Base-by-base conservation (phyloP, 2,113 vertebrate genomes). In the Corydoras maculifer region DNA sequence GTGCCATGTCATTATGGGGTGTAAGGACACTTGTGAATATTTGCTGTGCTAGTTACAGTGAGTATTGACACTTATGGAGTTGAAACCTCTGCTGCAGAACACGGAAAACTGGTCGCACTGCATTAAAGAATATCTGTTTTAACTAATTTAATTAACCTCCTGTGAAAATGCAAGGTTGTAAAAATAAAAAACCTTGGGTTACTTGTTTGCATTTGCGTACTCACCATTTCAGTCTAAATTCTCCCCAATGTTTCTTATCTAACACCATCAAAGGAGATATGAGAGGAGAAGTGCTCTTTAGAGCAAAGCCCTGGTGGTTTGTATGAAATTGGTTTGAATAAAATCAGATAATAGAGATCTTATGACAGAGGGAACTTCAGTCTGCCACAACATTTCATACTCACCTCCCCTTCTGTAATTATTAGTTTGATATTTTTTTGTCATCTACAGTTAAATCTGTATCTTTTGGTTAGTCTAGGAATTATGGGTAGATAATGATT, bases 231-330 rank as follows among this genome's bases (percentile, higher is more conserved):
- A 43, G 35, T 43, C 35, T 43, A 43, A 43, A 43, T 43, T 43
- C 35, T 43, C 35, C 35, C 35, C 35, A 43, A 43, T 43, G 35
- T 8, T 43, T 8, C 35, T 43, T 43, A 43, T 43, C 35, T 43
- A 1, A 43, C 35, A 43, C 35, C 35, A 43, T 43, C 35, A 43
- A 43, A 43, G 35, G 4, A 43, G 35, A 14, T 43, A 55, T 75
- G 61, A 75, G 60, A 62, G 43, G 18, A 51, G 51, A 69, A 48
- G 74, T 78, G 77, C 80, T 79, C 51, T 73, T 78, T 84, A 78
- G 73, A 61, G 76, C 79, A 68, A 82, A 71, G 58, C 72, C 43
- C 64, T 5, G 13, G 35, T 74, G 62, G 32, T 65, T 80, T 84
- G 76, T 70, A 18, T 67, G 31, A 75, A 80, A 76, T 55, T 67